A percentile compares a stretch with the other conserved stretches of the same genome.
Conservation (phyloP, 2,797 vertebrate genomes). For the Sebastes itinus region DNA sequence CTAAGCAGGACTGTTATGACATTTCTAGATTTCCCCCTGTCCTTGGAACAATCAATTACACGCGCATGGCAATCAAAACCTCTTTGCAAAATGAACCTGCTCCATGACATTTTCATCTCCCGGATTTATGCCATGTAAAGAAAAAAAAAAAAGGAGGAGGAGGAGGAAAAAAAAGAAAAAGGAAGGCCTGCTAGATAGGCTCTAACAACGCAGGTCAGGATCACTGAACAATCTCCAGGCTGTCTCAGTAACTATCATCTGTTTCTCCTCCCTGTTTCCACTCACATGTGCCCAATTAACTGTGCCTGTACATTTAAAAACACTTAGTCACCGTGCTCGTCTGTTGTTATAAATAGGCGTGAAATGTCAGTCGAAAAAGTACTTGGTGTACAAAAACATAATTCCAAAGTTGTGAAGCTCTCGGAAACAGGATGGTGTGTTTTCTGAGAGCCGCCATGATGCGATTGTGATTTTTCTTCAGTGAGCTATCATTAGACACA, state of each 20-base stretch:
- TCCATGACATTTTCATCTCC: slow-evolving; percentile 89
- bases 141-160: slow-evolving; percentile 21
- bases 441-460: slow-evolving; percentile 49
- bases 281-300: slow-evolving; percentile 52
- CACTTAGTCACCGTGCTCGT: slow-evolving; percentile 50
- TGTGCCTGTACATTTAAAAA: slow-evolving; percentile 41
- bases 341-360: slow-evolving; percentile 72
- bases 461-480: slow-evolving; percentile 38
- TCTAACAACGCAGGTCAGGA: slow-evolving; percentile 70
- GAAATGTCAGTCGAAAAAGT: slow-evolving; percentile 69
- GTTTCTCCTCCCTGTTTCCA: slow-evolving; percentile 31
- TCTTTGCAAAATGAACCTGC: slow-evolving; percentile 90
- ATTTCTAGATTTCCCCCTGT: slow-evolving; percentile 90
- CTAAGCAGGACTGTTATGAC: slow-evolving; percentile 89
- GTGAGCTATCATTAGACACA: slow-evolving; percentile 75
- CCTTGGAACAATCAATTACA: slow-evolving; percentile 91
- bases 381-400: slow-evolving; percentile 33
- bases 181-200: slow-evolving; percentile 42
- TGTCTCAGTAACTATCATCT: slow-evolving; percentile 40
- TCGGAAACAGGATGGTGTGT: slow-evolving; percentile 23
- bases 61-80: slow-evolving; percentile 88
- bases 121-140: slow-evolving; percentile 84
- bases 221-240: slow-evolving; percentile 55
- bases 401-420: slow-evolving; percentile 54
- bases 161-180: slow-evolving; percentile 27